These are phyloP conservation scores for Pseudoatta argentina DNA, from an alignment of 1,140 invertebrate genomes.

Conservation along the genomic window DNA sequence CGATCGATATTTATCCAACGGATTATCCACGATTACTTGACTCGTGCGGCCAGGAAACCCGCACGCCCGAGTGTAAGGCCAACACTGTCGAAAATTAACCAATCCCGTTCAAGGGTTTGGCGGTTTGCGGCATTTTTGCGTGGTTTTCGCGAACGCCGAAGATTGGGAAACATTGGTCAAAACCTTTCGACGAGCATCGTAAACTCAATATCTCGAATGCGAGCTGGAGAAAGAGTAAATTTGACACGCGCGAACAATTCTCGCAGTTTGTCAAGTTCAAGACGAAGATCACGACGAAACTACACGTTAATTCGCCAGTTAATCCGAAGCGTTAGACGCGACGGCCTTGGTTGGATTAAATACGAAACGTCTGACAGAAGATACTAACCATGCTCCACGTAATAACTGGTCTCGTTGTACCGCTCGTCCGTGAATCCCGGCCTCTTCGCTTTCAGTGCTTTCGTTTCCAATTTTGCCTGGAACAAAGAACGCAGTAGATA, in stretches of 20 bases:
- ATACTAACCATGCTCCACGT: constrained; percentile 97
- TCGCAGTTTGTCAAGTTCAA: background rate
- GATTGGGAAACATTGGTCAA: background rate
- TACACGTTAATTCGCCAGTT: constrained; percentile 26
- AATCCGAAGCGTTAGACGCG: constrained; percentile 42
- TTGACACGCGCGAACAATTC: background rate
- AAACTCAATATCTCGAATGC: constrained; percentile 11
- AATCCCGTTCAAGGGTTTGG: background rate
- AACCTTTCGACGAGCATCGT: background rate
- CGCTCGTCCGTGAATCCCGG: constrained; percentile 96
- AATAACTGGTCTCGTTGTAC: constrained; percentile 98
- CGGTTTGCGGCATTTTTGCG: background rate
- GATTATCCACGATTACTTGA: constrained; percentile 67
- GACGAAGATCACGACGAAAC: background rate
- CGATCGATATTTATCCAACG: constrained; percentile 46
- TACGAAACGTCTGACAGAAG: constrained; percentile 54
- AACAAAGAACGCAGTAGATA: constrained; percentile 86
- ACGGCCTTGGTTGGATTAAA: constrained; percentile 38
- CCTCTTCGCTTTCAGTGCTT: constrained; percentile 96
- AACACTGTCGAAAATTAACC: constrained; percentile 46
- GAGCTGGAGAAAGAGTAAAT: background rate
- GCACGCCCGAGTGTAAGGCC: constrained; percentile 34
- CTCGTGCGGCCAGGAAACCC: constrained; percentile 16
- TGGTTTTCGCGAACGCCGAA: background rate
- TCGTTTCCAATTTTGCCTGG: constrained; percentile 97